Evolutionary conservation across 1,140 invertebrate species (phyloP).

Genomic region (Stenopsyche tienmushanensis): DNA sequence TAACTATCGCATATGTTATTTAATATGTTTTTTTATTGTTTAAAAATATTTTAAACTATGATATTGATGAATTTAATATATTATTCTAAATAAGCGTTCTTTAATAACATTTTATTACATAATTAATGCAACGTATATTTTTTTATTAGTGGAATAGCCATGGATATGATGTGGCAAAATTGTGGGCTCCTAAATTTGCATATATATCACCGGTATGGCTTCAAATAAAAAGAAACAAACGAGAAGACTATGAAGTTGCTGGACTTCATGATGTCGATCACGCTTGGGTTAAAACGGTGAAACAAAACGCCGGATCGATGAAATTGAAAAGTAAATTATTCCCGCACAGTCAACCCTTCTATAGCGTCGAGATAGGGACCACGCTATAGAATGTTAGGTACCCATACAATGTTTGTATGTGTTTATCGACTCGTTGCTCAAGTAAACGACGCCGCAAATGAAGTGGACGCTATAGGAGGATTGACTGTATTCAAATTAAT

Average conservation of each 20-base stretch:
- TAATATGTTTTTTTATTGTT: too few relatives aligned
- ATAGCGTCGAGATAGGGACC: too few relatives aligned
- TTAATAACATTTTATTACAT: too few relatives aligned
- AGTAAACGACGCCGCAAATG: too few relatives aligned
- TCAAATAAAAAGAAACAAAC: constrained; percentile 68
- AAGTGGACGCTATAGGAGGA: too few relatives aligned
- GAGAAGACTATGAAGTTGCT: constrained; percentile 63
- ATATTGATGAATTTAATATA: too few relatives aligned
- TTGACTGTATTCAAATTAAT: constrained; percentile 10
- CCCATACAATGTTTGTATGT: constrained; percentile 11
- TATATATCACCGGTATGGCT: constrained; percentile 95
- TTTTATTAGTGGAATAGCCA: constrained; percentile 93
- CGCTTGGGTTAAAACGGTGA: constrained; percentile 78
- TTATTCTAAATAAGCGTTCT: too few relatives aligned
- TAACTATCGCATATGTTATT: background rate
- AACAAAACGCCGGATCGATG: constrained; percentile 49
- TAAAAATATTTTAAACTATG: too few relatives aligned
- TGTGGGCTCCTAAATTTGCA: constrained; percentile 85
- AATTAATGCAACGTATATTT: background rate
- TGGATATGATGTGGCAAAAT: constrained; percentile 92
- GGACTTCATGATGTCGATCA: constrained; percentile 79
- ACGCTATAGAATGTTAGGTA: too few relatives aligned
- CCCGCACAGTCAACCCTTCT: constrained; percentile 21
- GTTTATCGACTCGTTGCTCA: too few relatives aligned
- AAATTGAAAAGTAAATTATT: constrained; percentile 51